These are phyloP conservation scores for Balearica regulorum DNA, from an alignment of 2,797 vertebrate genomes.

Conservation along the genomic window DNA sequence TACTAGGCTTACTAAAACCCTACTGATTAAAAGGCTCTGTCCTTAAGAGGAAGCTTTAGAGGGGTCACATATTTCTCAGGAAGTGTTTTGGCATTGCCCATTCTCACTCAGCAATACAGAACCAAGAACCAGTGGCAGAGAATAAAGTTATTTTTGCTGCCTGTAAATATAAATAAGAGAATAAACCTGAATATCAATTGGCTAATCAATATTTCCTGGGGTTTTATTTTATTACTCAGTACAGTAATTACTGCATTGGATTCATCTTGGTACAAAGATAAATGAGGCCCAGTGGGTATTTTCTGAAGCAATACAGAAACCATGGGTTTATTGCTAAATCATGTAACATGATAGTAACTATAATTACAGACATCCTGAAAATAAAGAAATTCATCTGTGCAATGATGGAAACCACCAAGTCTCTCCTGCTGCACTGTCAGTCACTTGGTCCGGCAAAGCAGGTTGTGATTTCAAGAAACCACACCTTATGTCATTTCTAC, in stretches of 20 bases:
- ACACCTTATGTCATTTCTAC: not conserved
- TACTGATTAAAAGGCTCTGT: not conserved
- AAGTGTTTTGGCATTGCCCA: not conserved
- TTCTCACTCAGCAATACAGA: not conserved
- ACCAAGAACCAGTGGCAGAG: not conserved
- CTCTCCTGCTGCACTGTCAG: not conserved
- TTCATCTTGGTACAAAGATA: not conserved
- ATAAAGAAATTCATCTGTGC: not conserved
- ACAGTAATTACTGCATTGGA: not conserved
- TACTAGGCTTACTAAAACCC: not conserved
- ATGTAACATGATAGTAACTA: not conserved
- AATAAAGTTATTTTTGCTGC: not conserved
- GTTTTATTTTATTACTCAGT: not conserved
- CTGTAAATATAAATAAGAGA: not conserved
- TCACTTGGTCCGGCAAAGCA: not conserved
- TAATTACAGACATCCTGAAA: conserved; percentile 21
- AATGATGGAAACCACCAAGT: not conserved
- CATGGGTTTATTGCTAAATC: not conserved
- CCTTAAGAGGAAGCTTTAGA: not conserved
- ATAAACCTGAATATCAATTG: not conserved
- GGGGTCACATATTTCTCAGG: not conserved
- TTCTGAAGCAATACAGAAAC: conserved; percentile 53
- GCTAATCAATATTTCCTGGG: not conserved
- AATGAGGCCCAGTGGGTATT: not conserved
- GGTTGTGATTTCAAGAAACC: not conserved